These are phyloP conservation scores for Rhadinocentrus ornatus DNA, from an alignment of 2,797 vertebrate species.

Conservation along the genomic window DNA sequence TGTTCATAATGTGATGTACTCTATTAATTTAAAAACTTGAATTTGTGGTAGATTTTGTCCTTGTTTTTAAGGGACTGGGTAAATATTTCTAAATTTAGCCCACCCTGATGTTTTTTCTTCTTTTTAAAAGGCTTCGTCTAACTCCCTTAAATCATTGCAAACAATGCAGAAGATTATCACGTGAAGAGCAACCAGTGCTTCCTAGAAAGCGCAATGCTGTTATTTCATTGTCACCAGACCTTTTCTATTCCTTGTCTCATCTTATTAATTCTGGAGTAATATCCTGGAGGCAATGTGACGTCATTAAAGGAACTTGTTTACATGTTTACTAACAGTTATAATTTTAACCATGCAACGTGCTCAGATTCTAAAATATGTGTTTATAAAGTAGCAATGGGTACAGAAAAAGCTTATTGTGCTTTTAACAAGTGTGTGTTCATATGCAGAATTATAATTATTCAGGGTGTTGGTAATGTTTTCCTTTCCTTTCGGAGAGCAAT, in stretches of 20 bases:
- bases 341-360: background rate
- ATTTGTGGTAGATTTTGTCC: background rate
- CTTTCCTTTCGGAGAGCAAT: background rate
- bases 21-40: background rate
- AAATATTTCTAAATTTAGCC: background rate
- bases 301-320: background rate
- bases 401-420: conserved; percentile 2
- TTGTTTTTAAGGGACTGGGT: background rate
- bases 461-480: background rate
- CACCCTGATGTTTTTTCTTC: too few relatives aligned
- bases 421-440: conserved; percentile 5
- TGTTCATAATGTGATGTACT: too few relatives aligned
- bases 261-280: background rate
- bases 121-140: background rate
- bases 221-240: background rate
- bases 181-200: background rate
- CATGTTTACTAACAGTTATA: background rate
- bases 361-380: conserved; percentile 4
- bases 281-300: background rate
- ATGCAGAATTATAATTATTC: background rate
- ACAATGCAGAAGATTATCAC: background rate
- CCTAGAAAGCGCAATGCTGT: background rate
- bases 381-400: conserved; percentile 5
- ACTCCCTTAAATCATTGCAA: background rate
- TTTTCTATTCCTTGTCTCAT: background rate